Conservation (phyloP, 2,113 vertebrate genomes). For the Anolis sagrei region DNA sequence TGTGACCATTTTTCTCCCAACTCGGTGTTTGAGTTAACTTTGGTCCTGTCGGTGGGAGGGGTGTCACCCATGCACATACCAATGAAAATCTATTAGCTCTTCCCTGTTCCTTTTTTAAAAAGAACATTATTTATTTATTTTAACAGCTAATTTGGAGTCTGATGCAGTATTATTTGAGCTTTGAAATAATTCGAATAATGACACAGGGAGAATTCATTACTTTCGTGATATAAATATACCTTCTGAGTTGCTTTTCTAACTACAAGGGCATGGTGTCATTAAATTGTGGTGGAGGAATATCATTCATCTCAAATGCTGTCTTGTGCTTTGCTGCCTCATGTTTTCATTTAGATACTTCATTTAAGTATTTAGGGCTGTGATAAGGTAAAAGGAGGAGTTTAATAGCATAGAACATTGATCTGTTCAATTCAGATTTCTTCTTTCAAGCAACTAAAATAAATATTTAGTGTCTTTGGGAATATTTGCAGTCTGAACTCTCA, state of each 20-base stretch:
- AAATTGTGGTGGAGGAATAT: not conserved
- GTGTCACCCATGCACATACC: too few species aligned
- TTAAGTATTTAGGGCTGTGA: too few species aligned
- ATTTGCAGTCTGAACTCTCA: too few species aligned
- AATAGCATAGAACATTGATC: too few species aligned
- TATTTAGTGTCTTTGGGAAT: too few species aligned
- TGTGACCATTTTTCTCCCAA: too few species aligned
- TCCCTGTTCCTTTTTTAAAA: not conserved
- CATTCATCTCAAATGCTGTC: not conserved
- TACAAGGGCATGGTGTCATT: not conserved
- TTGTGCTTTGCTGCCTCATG: not conserved
- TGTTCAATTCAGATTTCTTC: too few species aligned
- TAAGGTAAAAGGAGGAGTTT: too few species aligned
- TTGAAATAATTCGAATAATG: not conserved
- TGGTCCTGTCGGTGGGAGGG: too few species aligned
- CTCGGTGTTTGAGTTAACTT: too few species aligned
- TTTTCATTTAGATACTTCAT: too few species aligned
- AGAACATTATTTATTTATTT: not conserved
- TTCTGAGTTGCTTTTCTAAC: not conserved
- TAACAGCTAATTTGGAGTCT: not conserved
- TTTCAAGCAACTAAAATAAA: too few species aligned
- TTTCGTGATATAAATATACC: not conserved
- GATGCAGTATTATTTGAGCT: slow-evolving; percentile 11
- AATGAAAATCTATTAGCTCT: not conserved
- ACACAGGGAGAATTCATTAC: not conserved